Conservation (phyloP, 2,888 invertebrate species). For the Nineta flava region DNA sequence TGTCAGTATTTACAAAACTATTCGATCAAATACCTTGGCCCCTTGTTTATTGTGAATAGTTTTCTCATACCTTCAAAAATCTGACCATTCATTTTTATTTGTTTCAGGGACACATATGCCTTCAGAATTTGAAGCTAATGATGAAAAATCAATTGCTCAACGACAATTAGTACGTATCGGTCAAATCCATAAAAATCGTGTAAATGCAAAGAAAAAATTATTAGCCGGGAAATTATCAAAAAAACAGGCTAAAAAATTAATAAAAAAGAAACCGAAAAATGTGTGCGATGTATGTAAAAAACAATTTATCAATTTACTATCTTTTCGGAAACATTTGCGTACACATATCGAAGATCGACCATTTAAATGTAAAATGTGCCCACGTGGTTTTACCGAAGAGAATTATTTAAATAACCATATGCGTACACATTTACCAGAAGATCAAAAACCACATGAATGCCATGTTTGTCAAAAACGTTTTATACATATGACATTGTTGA, state of each 20-base stretch:
- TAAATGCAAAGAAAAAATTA: constrained; percentile 21
- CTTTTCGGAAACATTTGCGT: constrained; percentile 28
- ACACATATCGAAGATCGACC: constrained; percentile 30
- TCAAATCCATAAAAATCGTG: constrained; percentile 17
- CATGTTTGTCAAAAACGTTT: constrained; percentile 29
- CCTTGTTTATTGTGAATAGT: too few species aligned
- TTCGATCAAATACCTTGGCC: too few species aligned
- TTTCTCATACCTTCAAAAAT: too few species aligned
- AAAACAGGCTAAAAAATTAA: constrained; percentile 17
- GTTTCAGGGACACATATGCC: too few species aligned
- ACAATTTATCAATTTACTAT: constrained; percentile 27
- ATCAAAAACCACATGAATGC: constrained; percentile 31
- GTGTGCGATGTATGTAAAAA: constrained; percentile 31
- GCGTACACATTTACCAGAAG: constrained; percentile 27
- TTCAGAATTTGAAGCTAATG: constrained; percentile 15
- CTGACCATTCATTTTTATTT: too few species aligned
- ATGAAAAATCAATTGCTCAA: constrained; percentile 27
- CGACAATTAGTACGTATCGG: constrained; percentile 25
- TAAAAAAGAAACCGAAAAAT: constrained; percentile 21
- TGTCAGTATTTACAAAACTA: too few species aligned
- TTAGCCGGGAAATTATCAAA: constrained; percentile 14
- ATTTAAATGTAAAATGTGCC: constrained; percentile 27
- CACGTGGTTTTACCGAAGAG: constrained; percentile 28
- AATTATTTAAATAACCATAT: constrained; percentile 30
- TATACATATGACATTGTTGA: constrained; percentile 28